Percentiles rank a stretch among this genome's conserved stretches.
phyloP scores from a whole-genome alignment of 2,113 vertebrate genomes.

The Gymnobelideus leadbeateri region DNA sequence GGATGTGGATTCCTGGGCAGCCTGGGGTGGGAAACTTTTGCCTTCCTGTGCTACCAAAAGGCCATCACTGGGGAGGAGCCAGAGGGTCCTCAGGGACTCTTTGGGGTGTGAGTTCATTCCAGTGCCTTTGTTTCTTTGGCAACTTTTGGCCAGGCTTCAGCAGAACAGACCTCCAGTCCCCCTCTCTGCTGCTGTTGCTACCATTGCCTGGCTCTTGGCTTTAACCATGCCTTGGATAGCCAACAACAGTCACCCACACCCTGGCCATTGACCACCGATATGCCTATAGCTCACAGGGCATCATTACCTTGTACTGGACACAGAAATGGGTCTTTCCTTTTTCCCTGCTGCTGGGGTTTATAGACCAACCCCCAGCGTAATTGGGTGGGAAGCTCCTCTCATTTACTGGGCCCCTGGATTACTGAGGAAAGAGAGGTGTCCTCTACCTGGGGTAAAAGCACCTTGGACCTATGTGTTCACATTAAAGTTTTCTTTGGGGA shows the following conservation, averaged over 20 bases:
- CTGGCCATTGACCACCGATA: background rate
- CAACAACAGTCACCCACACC: background rate
- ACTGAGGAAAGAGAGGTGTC: background rate
- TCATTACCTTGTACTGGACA: background rate
- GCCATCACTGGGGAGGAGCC: background rate
- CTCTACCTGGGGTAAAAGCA: background rate
- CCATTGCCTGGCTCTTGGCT: background rate
- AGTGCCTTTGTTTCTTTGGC: background rate
- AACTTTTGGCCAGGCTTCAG: background rate
- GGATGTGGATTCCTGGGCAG: background rate
- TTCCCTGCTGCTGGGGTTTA: background rate
- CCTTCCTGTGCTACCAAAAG: background rate
- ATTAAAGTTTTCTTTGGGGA: conserved; percentile 5
- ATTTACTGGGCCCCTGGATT: background rate
- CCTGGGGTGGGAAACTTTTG: background rate
- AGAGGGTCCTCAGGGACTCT: background rate
- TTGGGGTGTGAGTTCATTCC: background rate
- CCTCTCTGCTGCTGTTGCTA: background rate
- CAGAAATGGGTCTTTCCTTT: background rate
- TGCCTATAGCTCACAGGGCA: background rate
- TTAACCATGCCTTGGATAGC: background rate
- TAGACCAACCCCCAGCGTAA: background rate
- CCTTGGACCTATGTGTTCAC: background rate
- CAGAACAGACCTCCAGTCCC: background rate
- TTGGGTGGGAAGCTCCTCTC: background rate